Evolutionary conservation across 1,140 invertebrate genomes (phyloP).

Genomic region (Pectinophora gossypiella): DNA sequence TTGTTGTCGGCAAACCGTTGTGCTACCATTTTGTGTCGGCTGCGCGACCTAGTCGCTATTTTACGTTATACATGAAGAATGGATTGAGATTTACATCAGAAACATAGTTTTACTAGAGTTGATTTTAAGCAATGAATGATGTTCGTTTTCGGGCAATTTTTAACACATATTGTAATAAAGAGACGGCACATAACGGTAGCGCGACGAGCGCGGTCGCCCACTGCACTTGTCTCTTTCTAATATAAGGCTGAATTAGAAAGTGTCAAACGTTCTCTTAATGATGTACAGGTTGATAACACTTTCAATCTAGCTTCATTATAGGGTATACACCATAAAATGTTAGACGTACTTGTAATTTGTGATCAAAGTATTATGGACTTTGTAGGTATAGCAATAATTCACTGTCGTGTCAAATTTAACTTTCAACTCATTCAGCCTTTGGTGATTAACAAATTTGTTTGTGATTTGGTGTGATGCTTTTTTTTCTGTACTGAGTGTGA

Average conservation of each 20-base stretch:
- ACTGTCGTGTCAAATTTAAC: constrained; percentile 36
- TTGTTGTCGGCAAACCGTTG: constrained; percentile 8
- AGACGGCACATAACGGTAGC: too few species aligned
- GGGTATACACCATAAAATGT: constrained; percentile 23
- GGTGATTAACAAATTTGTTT: constrained; percentile 30
- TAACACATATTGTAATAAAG: too few species aligned
- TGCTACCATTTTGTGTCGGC: constrained; percentile 12
- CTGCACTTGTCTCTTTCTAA: constrained; percentile 59
- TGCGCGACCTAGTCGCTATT: too few species aligned
- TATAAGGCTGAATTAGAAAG: constrained; percentile 73
- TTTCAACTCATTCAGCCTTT: constrained; percentile 27
- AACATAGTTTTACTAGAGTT: too few species aligned
- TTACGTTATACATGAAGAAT: too few species aligned
- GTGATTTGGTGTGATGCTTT: constrained; percentile 57
- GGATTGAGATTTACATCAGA: too few species aligned
- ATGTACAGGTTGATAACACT: constrained; percentile 25
- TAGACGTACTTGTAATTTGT: constrained; percentile 50
- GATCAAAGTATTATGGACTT: constrained; percentile 61
- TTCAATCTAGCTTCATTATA: constrained; percentile 35
- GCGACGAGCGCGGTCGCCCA: constrained; percentile 39
- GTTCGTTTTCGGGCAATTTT: too few species aligned
- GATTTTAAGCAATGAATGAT: too few species aligned
- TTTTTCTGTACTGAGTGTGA: constrained; percentile 35
- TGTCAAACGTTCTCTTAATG: constrained; percentile 41
- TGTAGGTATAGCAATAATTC: constrained; percentile 64